phyloP scores from a whole-genome alignment of 1,140 invertebrate species.

The Harpegnathos saltator region DNA sequence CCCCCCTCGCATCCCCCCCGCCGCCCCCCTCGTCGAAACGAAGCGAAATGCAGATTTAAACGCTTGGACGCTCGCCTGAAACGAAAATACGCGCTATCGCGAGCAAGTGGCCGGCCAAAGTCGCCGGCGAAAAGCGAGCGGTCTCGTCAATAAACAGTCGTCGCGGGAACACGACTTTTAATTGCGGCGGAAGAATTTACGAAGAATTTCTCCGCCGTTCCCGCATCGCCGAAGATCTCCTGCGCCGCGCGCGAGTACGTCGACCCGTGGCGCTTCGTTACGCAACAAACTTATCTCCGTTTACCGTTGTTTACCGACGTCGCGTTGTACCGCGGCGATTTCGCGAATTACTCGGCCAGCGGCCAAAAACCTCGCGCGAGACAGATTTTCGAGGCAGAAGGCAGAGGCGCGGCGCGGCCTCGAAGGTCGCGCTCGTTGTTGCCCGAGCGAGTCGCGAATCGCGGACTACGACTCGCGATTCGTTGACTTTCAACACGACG shows the following conservation, averaged over 20 bases:
- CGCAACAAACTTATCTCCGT: not conserved
- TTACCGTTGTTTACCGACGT: not conserved
- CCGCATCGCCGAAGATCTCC: not conserved
- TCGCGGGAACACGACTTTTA: constrained; percentile 23
- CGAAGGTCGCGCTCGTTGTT: constrained; percentile 9
- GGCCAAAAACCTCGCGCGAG: constrained; percentile 11
- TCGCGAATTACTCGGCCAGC: not conserved
- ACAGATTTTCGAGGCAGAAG: not conserved
- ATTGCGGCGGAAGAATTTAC: constrained; percentile 11
- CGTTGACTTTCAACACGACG: too few species aligned
- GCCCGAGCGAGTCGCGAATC: not conserved
- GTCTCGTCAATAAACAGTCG: not conserved
- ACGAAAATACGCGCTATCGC: not conserved
- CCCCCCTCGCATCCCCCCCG: not conserved
- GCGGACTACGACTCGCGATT: not conserved
- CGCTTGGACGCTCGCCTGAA: constrained; percentile 35
- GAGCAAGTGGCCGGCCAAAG: not conserved
- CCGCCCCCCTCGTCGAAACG: too few species aligned
- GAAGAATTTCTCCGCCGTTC: not conserved
- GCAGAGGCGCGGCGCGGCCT: constrained; percentile 4
- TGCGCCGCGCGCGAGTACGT: not conserved
- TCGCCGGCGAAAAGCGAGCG: too few species aligned
- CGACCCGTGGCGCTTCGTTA: not conserved
- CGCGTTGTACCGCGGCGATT: not conserved
- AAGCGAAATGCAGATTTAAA: constrained; percentile 34